These are phyloP conservation scores for Drosophila chauvacae DNA, from an alignment of 1,140 invertebrate species.

Conservation along the genomic window DNA sequence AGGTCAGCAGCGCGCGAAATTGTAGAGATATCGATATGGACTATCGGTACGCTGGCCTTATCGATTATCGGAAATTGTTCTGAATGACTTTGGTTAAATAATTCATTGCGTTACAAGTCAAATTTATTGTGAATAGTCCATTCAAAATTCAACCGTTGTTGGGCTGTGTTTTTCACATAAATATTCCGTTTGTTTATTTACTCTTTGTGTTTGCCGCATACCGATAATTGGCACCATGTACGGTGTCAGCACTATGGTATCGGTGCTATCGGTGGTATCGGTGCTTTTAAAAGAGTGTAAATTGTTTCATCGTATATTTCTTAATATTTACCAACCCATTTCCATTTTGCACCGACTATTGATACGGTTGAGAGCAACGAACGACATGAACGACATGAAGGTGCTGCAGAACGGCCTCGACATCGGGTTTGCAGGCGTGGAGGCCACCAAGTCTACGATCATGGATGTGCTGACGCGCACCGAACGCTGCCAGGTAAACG, in stretches of 20 bases:
- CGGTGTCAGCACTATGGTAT: not conserved
- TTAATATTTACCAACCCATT: not conserved
- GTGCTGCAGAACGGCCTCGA: slow-evolving; percentile 37
- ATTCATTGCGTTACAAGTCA: not conserved
- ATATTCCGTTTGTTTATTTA: not conserved
- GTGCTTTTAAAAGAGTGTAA: slow-evolving; percentile 3
- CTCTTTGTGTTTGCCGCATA: not conserved
- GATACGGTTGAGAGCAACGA: not conserved
- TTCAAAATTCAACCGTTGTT: not conserved
- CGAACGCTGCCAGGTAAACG: slow-evolving; percentile 66
- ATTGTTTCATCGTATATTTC: no score
- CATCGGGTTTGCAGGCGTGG: slow-evolving; percentile 33
- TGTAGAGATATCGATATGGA: not conserved
- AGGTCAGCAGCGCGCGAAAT: not conserved
- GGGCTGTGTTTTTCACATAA: not conserved
- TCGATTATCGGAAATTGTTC: not conserved
- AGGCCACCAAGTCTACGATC: slow-evolving; percentile 64
- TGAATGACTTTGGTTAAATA: no score
- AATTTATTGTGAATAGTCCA: not conserved
- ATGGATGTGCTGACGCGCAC: slow-evolving; percentile 69
- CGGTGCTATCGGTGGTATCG: slow-evolving; percentile 6
- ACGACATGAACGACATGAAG: not conserved
- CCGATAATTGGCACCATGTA: not conserved
- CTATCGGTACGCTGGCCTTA: not conserved
- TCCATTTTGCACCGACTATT: not conserved